These are phyloP conservation scores for Beroe forskalii DNA, from an alignment of 37 sponge, comb jelly and placozoan species.

Conservation along the genomic window DNA sequence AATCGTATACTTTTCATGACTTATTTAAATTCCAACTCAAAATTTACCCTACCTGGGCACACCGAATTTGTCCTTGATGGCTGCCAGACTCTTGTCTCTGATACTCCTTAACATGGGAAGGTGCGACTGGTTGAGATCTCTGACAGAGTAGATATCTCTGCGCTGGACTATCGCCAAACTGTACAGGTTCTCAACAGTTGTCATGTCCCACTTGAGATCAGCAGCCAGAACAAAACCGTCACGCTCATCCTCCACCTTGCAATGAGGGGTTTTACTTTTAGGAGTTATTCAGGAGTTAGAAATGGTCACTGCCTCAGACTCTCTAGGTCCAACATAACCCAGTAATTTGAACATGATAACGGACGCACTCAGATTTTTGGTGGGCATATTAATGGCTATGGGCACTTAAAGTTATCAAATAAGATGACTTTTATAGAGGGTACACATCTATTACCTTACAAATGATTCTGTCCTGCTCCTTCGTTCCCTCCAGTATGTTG, in stretches of 20 bases:
- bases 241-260: constrained; percentile 69
- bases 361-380: no score
- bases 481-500: constrained; percentile 86
- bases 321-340: no score
- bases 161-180: constrained; percentile 75
- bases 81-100: constrained; percentile 66
- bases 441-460: constrained; percentile 68
- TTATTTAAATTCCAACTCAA: no score
- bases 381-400: no score
- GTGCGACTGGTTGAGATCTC: constrained; percentile 77
- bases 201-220: constrained; percentile 94
- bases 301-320: no score
- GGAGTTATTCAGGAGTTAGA: no score
- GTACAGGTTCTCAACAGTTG: constrained; percentile 74
- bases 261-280: no score
- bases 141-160: constrained; percentile 73
- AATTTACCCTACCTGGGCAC: constrained; percentile 66
- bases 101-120: constrained; percentile 80
- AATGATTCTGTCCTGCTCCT: constrained; percentile 81
- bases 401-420: no score
- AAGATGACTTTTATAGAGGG: no score
- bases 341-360: no score
- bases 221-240: constrained; percentile 86
- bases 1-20: no score
- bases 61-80: constrained; percentile 70